Conservation (phyloP, 2,797 vertebrate genomes). For the Sebastes hubbsi region DNA sequence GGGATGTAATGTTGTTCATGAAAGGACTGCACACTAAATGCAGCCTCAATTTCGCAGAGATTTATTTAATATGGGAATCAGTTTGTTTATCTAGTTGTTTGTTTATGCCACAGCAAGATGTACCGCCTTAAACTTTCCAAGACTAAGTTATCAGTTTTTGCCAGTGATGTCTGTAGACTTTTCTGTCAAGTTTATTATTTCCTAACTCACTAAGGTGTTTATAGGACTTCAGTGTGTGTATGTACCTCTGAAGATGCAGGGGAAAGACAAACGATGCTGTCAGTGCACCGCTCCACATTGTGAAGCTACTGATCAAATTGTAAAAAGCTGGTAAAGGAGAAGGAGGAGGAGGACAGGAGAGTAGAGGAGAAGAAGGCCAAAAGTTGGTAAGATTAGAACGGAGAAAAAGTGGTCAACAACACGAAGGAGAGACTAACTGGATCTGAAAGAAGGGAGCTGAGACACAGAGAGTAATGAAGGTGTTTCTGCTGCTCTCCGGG, state of each 20-base stretch:
- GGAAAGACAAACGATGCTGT: slow-evolving; percentile 68
- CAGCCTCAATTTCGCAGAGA: not conserved
- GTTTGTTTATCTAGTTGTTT: not conserved
- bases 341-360: slow-evolving; percentile 8
- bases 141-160: not conserved
- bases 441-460: slow-evolving; percentile 12
- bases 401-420: slow-evolving; percentile 29
- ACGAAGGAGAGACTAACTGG: slow-evolving; percentile 25
- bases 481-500: slow-evolving; percentile 39
- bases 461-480: slow-evolving; percentile 49
- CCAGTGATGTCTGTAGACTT: slow-evolving; percentile 13
- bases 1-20: not conserved
- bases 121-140: not conserved
- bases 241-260: slow-evolving; percentile 26
- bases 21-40: not conserved
- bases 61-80: not conserved
- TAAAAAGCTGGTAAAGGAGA: slow-evolving; percentile 35
- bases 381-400: slow-evolving; percentile 42
- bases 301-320: slow-evolving; percentile 54
- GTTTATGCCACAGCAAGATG: not conserved
- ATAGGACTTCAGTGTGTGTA: slow-evolving; percentile 11
- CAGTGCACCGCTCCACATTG: slow-evolving; percentile 37
- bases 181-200: slow-evolving; percentile 27
- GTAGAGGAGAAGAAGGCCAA: slow-evolving; percentile 3
- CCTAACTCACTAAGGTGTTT: slow-evolving; percentile 39